Evolutionary conservation across 2,113 vertebrate species (phyloP).

Genomic region (Hippocampus abdominalis): DNA sequence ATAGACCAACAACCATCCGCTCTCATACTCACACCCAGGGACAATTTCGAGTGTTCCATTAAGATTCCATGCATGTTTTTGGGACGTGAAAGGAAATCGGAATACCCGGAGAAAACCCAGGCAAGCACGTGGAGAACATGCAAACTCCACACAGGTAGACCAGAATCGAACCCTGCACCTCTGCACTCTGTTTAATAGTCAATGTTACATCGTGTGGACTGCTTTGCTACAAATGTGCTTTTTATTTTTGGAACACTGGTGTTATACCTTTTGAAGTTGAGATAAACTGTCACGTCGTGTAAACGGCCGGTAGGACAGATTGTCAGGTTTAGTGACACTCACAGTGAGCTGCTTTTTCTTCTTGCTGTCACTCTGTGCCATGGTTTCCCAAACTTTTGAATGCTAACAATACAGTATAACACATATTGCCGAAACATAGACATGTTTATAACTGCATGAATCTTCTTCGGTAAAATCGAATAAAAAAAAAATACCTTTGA

Average conservation of each 20-base stretch:
- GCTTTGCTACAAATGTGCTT: slow-evolving; percentile 28
- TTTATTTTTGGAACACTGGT: slow-evolving; percentile 61
- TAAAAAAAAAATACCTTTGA: neutral
- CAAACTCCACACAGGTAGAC: too few relatives aligned
- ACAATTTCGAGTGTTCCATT: too few relatives aligned
- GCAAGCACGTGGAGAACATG: too few relatives aligned
- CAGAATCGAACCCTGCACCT: too few relatives aligned
- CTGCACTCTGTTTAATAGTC: too few relatives aligned
- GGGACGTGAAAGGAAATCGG: too few relatives aligned
- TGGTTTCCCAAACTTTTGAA: neutral
- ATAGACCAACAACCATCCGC: too few relatives aligned
- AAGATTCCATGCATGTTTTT: too few relatives aligned
- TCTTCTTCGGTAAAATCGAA: neutral
- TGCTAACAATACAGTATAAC: neutral
- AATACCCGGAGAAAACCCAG: too few relatives aligned
- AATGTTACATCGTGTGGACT: slow-evolving; percentile 7
- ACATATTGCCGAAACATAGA: neutral
- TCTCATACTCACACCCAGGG: too few relatives aligned
- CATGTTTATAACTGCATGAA: neutral
- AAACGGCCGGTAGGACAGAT: slow-evolving; percentile 14
- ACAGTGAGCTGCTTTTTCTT: slow-evolving; percentile 18
- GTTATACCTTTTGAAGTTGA: slow-evolving; percentile 27
- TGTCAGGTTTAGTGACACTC: slow-evolving; percentile 26
- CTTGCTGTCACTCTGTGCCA: slow-evolving; percentile 14
- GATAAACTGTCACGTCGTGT: slow-evolving; percentile 30